A percentile compares a stretch with the other conserved stretches of the same genome.
These are phyloP conservation scores for Apocheima hispidaria DNA, from an alignment of 2,888 invertebrate genomes.

Conservation along the genomic window DNA sequence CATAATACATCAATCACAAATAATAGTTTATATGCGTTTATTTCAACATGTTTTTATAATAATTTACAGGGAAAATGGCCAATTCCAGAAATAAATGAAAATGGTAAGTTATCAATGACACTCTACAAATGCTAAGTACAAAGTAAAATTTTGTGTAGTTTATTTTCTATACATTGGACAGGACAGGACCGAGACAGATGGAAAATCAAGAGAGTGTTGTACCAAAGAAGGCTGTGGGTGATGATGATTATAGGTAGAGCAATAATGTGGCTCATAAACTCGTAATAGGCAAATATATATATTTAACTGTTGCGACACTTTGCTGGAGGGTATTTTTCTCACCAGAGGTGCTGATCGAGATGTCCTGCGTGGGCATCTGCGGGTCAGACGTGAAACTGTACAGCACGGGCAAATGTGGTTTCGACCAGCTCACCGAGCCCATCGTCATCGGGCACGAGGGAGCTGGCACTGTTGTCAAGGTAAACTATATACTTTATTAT, in stretches of 20 bases:
- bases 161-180: too few species aligned
- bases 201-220: too few species aligned
- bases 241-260: too few species aligned
- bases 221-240: too few species aligned
- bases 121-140: not conserved
- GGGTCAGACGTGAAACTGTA: constrained; percentile 97
- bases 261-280: too few species aligned
- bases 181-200: too few species aligned
- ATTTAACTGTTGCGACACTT: too few species aligned
- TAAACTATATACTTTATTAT: constrained; percentile 54
- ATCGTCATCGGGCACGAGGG: constrained; percentile 98
- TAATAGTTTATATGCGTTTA: too few species aligned
- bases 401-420: constrained; percentile 92
- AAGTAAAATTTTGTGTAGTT: not conserved
- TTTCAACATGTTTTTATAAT: too few species aligned
- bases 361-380: constrained; percentile 97
- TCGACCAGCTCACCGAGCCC: constrained; percentile 92
- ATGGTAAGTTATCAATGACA: constrained; percentile 90
- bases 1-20: too few species aligned
- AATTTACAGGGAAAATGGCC: constrained; percentile 91
- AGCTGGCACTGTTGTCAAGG: constrained; percentile 90
- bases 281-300: too few species aligned
- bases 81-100: constrained; percentile 90
- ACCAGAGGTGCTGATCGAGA: constrained; percentile 94
- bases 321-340: too few species aligned